Evolutionary conservation across 2,888 invertebrate species (phyloP).

Genomic region (Cephus sareptanus): DNA sequence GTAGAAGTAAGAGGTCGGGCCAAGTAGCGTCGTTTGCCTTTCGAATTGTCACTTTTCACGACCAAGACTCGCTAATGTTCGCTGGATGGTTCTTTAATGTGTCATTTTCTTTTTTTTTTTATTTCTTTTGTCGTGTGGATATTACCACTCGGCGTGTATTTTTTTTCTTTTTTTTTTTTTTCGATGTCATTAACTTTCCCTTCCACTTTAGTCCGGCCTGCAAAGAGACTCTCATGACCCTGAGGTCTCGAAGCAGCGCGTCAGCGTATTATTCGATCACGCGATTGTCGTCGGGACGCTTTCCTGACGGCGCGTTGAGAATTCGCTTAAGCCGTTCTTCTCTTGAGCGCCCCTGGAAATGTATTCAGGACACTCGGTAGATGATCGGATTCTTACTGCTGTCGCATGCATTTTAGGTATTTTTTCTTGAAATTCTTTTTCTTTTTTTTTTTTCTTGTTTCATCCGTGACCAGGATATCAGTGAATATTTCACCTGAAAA

Average conservation of each 20-base stretch:
- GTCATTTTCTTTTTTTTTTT: neutral
- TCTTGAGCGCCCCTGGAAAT: neutral
- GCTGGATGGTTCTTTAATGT: neutral
- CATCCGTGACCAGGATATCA: neutral
- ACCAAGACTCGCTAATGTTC: neutral
- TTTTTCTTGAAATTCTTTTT: neutral
- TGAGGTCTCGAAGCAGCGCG: neutral
- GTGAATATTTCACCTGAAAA: neutral
- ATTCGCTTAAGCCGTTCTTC: neutral
- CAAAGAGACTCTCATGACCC: neutral
- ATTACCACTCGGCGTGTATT: neutral
- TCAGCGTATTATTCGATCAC: neutral
- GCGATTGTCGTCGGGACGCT: neutral
- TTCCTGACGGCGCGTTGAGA: neutral
- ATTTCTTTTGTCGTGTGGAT: neutral
- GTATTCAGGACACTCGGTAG: neutral
- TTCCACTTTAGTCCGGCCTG: neutral
- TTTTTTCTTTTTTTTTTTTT: neutral
- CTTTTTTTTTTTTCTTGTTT: neutral
- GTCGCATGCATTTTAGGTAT: neutral
- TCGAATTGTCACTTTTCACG: neutral
- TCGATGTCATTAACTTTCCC: neutral
- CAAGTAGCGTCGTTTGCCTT: neutral
- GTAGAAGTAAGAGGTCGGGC: neutral
- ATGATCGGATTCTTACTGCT: neutral